Evolutionary conservation across 2,113 vertebrate species (phyloP).

Genomic region (Ceyx margarethae): DNA sequence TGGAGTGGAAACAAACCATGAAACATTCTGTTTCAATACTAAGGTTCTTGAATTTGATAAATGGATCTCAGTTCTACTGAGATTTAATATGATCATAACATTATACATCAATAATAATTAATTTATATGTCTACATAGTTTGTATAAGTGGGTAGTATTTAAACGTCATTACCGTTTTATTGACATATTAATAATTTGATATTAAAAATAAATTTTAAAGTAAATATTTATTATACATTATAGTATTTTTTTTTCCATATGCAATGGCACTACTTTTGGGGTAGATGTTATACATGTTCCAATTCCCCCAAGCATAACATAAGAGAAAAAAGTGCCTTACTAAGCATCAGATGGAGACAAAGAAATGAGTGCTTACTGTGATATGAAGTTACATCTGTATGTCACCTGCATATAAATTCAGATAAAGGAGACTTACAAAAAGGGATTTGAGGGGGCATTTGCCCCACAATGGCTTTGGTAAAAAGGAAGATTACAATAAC

Average conservation of each 20-base stretch:
- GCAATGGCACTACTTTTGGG: background rate
- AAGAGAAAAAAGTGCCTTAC: background rate
- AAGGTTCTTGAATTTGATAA: background rate
- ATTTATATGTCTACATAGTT: background rate
- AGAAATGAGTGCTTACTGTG: background rate
- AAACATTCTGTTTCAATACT: background rate
- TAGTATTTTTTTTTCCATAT: background rate
- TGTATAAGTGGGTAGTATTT: background rate
- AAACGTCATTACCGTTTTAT: background rate
- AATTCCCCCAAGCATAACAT: background rate
- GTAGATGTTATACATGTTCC: background rate
- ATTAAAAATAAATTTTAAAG: too few species aligned
- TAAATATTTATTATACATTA: background rate
- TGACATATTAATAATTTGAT: background rate
- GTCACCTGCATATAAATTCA: background rate
- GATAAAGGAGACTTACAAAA: background rate
- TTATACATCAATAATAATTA: background rate
- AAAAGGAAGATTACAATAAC: background rate
- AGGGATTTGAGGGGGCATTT: background rate
- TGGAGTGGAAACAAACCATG: background rate
- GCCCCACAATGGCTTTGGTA: rapidly evolving
- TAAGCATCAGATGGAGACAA: background rate
- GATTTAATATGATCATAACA: background rate
- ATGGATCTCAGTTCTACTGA: background rate
- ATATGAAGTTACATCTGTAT: rapidly evolving